A percentile compares a stretch with the other conserved stretches of the same genome.
These are phyloP conservation scores for Intellagama lesueurii DNA, from an alignment of 2,797 vertebrate genomes.

Conservation along the genomic window DNA sequence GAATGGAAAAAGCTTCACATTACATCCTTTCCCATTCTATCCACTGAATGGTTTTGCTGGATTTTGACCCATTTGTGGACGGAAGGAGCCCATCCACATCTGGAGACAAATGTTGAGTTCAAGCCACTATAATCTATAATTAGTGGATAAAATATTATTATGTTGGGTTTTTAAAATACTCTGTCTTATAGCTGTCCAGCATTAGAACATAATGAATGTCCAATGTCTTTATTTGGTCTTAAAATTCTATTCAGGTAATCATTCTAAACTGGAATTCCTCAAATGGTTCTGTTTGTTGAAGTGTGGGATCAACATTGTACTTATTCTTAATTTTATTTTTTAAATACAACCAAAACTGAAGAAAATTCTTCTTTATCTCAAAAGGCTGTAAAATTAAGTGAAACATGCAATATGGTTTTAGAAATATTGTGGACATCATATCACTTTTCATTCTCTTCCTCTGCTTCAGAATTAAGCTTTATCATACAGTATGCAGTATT, in stretches of 20 bases:
- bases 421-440: no score
- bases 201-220: not conserved
- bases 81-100: not conserved
- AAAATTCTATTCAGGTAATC: not conserved
- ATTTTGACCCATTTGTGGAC: not conserved
- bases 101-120: not conserved
- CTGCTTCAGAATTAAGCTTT: not conserved
- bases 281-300: not conserved
- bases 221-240: not conserved
- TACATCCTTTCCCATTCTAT: not conserved
- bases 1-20: not conserved
- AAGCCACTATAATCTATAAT: not conserved
- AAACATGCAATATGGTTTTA: not conserved
- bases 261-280: not conserved
- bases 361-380: not conserved
- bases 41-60: not conserved
- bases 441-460: not conserved
- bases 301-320: no score
- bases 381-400: not conserved
- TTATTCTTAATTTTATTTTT: not conserved
- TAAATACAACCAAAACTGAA: not conserved
- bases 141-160: not conserved
- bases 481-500: not conserved
- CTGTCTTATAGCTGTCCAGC: not conserved
- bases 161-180: not conserved